Evolutionary conservation across 2,797 vertebrate genomes (phyloP).

Genomic region (Austrolebias charrua): DNA sequence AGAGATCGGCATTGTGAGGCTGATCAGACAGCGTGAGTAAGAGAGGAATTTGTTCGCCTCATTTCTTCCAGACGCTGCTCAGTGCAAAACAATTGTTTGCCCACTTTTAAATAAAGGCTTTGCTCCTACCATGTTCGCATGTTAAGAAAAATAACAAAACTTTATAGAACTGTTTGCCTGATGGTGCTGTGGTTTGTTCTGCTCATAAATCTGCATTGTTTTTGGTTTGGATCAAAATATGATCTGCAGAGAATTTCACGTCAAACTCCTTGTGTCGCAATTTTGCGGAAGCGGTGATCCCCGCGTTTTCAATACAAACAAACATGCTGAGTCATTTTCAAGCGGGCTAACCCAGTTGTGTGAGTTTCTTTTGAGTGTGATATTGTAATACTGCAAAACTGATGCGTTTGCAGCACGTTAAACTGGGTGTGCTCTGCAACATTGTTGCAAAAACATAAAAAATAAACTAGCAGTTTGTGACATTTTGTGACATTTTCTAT

Average conservation of each 20-base stretch:
- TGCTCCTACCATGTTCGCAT: slow-evolving; percentile 13
- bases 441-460: not conserved
- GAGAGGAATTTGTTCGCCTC: slow-evolving; percentile 14
- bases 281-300: not conserved
- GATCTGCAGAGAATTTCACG: slow-evolving; percentile 13
- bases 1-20: slow-evolving; percentile 13
- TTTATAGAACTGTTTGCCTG: slow-evolving; percentile 9
- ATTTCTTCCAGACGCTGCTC: slow-evolving; percentile 27
- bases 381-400: not conserved
- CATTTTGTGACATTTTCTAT: not conserved
- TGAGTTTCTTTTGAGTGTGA: slow-evolving; percentile 1
- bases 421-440: slow-evolving; percentile 1
- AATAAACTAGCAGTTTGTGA: too few species aligned
- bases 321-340: slow-evolving; percentile 7
- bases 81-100: slow-evolving; percentile 14
- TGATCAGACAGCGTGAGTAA: slow-evolving; percentile 10
- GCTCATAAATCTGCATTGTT: slow-evolving; percentile 9
- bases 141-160: slow-evolving; percentile 25
- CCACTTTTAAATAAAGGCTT: slow-evolving; percentile 20
- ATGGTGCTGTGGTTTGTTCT: slow-evolving; percentile 18
- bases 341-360: not conserved
- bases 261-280: slow-evolving; percentile 6
- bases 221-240: slow-evolving; percentile 16
- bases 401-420: not conserved
- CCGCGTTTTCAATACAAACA: slow-evolving; percentile 1